Conservation (phyloP, 2,113 vertebrate genomes). For the Hippocampus guttulatus region DNA sequence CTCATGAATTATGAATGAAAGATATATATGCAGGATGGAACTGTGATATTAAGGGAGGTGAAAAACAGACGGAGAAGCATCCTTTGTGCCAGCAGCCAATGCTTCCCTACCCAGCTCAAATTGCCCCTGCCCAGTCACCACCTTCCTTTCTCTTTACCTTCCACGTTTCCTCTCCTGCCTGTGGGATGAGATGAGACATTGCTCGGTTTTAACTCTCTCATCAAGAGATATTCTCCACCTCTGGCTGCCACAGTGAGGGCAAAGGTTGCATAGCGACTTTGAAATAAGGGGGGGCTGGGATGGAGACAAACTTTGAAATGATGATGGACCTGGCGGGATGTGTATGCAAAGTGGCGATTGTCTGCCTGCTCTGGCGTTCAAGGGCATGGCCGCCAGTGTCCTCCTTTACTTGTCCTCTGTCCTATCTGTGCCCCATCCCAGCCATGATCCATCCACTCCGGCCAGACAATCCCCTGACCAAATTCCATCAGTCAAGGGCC, state of each 20-base stretch:
- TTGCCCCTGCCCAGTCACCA: conserved; percentile 41
- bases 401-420: conserved; percentile 42
- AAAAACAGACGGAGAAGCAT: conserved; percentile 78
- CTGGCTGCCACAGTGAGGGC: conserved; percentile 35
- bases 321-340: conserved; percentile 34
- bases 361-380: conserved; percentile 48
- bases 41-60: conserved; percentile 88
- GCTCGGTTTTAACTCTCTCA: conserved; percentile 22
- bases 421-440: conserved; percentile 33
- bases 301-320: conserved; percentile 35
- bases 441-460: conserved; percentile 43
- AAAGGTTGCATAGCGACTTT: conserved; percentile 46
- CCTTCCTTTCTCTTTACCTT: conserved; percentile 16
- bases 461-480: conserved; percentile 51
- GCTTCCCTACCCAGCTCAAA: conserved; percentile 50
- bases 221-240: conserved; percentile 28
- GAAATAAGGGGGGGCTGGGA: conserved; percentile 14
- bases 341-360: conserved; percentile 37
- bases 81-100: conserved; percentile 70
- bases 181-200: conserved; percentile 22
- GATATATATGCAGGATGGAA: conserved; percentile 77
- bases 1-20: conserved; percentile 99
- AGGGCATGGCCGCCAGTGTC: conserved; percentile 48
- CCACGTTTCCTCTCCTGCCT: conserved; percentile 21
- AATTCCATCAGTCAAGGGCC: conserved; percentile 50